Conservation (phyloP, 2,113 vertebrate genomes). For the Lamprotornis superbus region DNA sequence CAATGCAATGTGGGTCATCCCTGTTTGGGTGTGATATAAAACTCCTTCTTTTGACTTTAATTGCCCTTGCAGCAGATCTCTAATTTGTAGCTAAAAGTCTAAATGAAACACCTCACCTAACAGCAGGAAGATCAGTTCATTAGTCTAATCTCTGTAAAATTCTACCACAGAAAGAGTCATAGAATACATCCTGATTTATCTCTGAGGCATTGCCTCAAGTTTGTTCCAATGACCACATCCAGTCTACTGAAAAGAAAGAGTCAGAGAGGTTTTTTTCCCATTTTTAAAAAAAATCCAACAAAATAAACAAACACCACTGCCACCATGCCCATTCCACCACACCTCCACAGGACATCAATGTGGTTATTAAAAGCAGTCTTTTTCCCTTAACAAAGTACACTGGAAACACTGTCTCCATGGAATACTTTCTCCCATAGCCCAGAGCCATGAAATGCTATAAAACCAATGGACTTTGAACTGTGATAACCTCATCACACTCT, state of each 20-base stretch:
- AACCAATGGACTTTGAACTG: background rate
- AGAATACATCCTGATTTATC: background rate
- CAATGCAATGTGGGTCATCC: background rate
- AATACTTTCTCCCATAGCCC: background rate
- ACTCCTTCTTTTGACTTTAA: background rate
- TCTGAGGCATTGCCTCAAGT: background rate
- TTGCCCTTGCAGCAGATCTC: background rate
- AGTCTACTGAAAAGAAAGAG: background rate
- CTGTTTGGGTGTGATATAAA: background rate
- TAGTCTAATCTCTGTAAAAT: background rate
- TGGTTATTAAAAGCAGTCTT: background rate
- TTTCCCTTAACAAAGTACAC: background rate
- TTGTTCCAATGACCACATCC: background rate
- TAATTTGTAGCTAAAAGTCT: constrained; percentile 17
- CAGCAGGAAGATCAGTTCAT: background rate
- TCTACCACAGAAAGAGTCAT: background rate
- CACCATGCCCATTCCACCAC: background rate
- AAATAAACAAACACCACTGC: background rate
- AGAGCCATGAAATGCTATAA: background rate
- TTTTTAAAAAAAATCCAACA: background rate
- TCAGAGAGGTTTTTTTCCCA: too few species aligned
- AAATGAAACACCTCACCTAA: constrained; percentile 12
- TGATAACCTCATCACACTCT: background rate
- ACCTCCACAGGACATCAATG: background rate
- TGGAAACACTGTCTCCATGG: background rate